These are phyloP conservation scores for Mionectes olivaceus DNA, from an alignment of 2,797 vertebrate species.

Conservation along the genomic window DNA sequence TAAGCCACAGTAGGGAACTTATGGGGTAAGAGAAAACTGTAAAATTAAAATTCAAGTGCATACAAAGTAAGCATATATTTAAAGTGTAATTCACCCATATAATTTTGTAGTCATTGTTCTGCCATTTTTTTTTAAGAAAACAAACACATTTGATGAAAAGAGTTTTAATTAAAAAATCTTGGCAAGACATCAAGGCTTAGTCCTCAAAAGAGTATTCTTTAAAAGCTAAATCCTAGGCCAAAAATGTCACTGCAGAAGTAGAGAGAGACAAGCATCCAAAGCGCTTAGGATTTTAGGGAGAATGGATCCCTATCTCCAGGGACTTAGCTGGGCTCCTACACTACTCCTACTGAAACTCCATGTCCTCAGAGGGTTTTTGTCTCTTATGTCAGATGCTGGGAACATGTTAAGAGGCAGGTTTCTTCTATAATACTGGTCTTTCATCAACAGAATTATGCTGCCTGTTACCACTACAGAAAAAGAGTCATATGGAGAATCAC, in stretches of 20 bases:
- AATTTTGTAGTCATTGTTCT: background rate
- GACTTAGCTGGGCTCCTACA: background rate
- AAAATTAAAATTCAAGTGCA: background rate
- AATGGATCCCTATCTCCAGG: background rate
- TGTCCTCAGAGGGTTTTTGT: background rate
- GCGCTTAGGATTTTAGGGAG: background rate
- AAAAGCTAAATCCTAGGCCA: background rate
- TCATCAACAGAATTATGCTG: background rate
- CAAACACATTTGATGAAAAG: background rate
- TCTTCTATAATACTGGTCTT: background rate
- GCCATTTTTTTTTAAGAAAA: background rate
- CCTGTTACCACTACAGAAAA: background rate
- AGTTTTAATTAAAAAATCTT: background rate
- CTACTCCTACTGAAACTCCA: accelerated
- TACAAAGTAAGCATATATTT: background rate
- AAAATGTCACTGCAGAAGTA: background rate
- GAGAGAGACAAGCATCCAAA: background rate
- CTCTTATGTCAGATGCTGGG: background rate
- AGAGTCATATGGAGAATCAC: background rate
- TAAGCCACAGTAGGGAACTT: background rate
- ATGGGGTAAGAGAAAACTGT: background rate
- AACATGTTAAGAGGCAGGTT: background rate
- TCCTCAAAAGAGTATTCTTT: background rate
- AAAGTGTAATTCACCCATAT: background rate
- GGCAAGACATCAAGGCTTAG: background rate